phyloP scores from a whole-genome alignment of 2,113 vertebrate genomes.

The Cettia cetti region DNA sequence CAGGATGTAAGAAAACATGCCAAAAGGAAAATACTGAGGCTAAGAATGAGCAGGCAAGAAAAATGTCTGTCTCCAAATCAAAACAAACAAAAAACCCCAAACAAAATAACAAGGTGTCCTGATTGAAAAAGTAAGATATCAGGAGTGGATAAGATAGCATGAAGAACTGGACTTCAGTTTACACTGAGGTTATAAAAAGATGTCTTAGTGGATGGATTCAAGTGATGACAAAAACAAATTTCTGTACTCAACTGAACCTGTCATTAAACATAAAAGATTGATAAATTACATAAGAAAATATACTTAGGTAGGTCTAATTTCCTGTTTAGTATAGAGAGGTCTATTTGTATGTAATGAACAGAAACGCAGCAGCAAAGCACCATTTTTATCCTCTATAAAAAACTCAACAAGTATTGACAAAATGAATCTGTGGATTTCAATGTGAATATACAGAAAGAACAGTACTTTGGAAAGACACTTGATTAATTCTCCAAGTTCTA shows the following conservation, averaged over 20 bases:
- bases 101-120: neutral
- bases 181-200: neutral
- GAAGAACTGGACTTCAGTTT: neutral
- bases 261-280: neutral
- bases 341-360: neutral
- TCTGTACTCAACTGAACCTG: neutral
- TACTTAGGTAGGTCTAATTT: neutral
- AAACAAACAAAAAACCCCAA: neutral
- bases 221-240: neutral
- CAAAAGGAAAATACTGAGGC: neutral
- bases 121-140: neutral
- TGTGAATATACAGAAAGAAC: neutral
- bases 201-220: neutral
- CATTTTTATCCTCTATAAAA: neutral
- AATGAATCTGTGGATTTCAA: neutral
- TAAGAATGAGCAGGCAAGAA: neutral
- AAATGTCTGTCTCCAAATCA: neutral
- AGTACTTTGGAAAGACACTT: neutral
- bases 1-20: accelerated
- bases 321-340: neutral
- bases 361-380: neutral
- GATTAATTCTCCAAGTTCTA: neutral
- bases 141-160: neutral
- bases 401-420: neutral
- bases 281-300: neutral